Evolutionary conservation across 2,113 vertebrate species (phyloP), one percentile per base, ranked within the genome.

Genomic region (Phrynosoma blainvillii): DNA sequence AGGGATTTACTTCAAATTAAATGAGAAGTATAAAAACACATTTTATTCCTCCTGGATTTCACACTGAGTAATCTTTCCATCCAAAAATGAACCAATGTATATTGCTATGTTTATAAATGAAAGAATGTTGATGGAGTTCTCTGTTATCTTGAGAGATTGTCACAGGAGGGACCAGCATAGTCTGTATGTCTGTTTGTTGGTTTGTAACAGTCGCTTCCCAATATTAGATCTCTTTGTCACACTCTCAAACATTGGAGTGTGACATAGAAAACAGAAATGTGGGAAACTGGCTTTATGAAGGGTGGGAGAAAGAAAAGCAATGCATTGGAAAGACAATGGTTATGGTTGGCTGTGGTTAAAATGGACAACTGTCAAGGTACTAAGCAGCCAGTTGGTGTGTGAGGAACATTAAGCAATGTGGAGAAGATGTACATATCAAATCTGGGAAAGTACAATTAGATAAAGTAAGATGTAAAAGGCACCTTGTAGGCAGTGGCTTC

Each of bases 1-100:
- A 73, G 10, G 25, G 54, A 84, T n/a, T 65, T 90, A 12, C 47
- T 91, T 65, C 71, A 74, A 5, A 16, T 30, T 16, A 73, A 68
- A 54, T 16, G 62, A 65, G 2, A 0, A 56, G 71, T 36, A 59
- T 83, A 65, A 88, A 66, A 88, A 88, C 14, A 65, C 27, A 77
- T 80, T 88, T 76, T 54, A 88, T 77, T 40, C 87, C 79, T 83
- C 66, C 83, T 56, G 56, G 77, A 59, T n/a, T 47, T 52, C 36
- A 87, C 4, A 0, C 3, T 85, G 1, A 66, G 84, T 84, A 90
- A 89, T 52, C 74, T 91, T 89, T 90, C 30, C 82, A 54, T 21
- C 8, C 73, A 65, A 75, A 40, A 87, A 30, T 27, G 42, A 82
- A 74, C 11, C 21, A 11, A 4, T 83, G 0, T 5, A 42, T 66